A percentile compares a stretch with the other conserved stretches of the same genome.
Conservation (phyloP, 2,888 invertebrate genomes). For the Ophioninae sp. region DNA sequence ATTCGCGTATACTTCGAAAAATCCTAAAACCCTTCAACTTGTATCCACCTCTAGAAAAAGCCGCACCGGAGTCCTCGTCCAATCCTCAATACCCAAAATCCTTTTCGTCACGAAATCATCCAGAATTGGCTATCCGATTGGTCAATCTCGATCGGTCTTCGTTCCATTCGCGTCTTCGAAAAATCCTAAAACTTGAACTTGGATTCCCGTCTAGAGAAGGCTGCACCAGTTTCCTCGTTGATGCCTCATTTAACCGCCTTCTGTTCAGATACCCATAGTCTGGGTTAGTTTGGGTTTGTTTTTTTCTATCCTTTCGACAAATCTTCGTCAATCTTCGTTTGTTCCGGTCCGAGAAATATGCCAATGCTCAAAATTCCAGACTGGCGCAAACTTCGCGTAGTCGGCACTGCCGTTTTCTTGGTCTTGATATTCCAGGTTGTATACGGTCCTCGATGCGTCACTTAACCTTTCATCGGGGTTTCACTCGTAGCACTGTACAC, state of each 20-base stretch:
- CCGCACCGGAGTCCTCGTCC: not conserved
- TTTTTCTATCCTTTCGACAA: too few species aligned
- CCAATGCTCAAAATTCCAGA: too few species aligned
- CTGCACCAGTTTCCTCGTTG: not conserved
- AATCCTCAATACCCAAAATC: not conserved
- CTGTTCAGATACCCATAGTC: too few species aligned
- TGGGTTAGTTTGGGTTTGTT: too few species aligned
- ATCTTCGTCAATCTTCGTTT: too few species aligned
- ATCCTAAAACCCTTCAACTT: too few species aligned
- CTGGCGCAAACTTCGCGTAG: too few species aligned
- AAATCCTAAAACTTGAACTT: not conserved
- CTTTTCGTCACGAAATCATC: not conserved
- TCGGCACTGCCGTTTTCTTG: not conserved
- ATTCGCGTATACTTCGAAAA: too few species aligned
- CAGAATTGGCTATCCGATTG: not conserved
- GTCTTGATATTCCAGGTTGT: not conserved
- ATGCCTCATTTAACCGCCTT: not conserved
- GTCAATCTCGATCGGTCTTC: not conserved
- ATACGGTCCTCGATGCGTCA: not conserved
- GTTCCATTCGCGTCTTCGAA: not conserved
- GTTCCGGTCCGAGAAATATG: too few species aligned
- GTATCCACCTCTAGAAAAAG: too few species aligned
- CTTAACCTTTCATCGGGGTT: not conserved
- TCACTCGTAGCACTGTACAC: not conserved
- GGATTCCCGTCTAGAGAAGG: not conserved